Evolutionary conservation across 2,113 vertebrate species (phyloP), one percentile per base, ranked within the genome.

Genomic region (Poicephalus gulielmi): DNA sequence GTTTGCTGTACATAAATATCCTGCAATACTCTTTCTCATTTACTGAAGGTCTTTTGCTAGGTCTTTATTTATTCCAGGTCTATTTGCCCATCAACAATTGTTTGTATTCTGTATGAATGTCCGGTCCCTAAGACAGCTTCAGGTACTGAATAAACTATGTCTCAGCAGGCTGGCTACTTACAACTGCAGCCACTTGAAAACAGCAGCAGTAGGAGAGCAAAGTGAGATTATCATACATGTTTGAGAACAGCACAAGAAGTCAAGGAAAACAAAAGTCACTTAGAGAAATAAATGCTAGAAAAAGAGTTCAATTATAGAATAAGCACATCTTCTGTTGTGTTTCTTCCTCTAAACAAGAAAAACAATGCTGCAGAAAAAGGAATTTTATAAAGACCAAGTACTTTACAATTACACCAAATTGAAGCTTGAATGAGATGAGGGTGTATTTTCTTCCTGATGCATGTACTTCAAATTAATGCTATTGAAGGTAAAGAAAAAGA

Each of bases 151-250:
- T 90, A 95, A 95, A 93, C 83, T 69, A 5, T 76, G 53, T 96
- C 96, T 96, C 86, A 94, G 83, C 83, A 96, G 94, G 96, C 79
- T 67, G 92, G 57, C 80, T 92, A 62, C 92, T 96, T 94, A 62
- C 12, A 92, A 84, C 19, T 82, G 70, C 50, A 95, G 68, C 81
- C 82, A 84, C 69, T 89, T 95, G 90, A 95, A 97, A 95, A 83
- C 41, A 86, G 86, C 43, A 90, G 55, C 88, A 95, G 59, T 92
- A 88, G 93, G 94, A 83, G 87, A 81, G 52, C 55, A 74, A 89
- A 90, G 78, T 73, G 69, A 96, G 91, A 95, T 91, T 88, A 97
- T 93, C 69, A 69, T 28, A 88, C 1, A 3, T 1, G 2, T 96
- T 95, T 62, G 85, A 91, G 71, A 95, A 44, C 11, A 93, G 83